Evolutionary conservation across 2,888 invertebrate genomes (phyloP), one percentile per base, ranked within the genome.

Genomic region (Napeogenes inachia): DNA sequence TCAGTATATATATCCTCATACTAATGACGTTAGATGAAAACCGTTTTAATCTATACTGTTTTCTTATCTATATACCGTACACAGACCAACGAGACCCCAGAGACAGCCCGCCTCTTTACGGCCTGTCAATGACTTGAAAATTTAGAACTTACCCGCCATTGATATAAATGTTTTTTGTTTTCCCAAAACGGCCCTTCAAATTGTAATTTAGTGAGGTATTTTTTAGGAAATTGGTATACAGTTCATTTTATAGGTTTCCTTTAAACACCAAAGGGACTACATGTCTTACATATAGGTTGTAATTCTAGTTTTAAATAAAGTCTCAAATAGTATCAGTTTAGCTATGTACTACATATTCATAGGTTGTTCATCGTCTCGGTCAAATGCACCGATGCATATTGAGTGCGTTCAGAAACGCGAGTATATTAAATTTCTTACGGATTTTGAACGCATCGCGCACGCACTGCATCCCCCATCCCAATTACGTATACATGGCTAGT

Each of bases 131-230:
- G 90, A 87, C 85, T 89, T 85, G 84, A 85, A 84, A 89, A 90
- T 90, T 89, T 89, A 88, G 87, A 89, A 85, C 87, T 83, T 81
- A 71, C 79, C 80, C 78, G 73, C 90, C 89, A 89, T 90, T 90
- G 89, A 89, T 88, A 90, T 89, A 88, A 90, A 90, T 90, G 90
- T 90, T 90, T 89, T 89, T 89, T 89, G 89, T 89, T 89, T 81
- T 85, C 90, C 89, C 89, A 84, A 85, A 87, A 85, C 87, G 82
- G 79, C 85, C 82, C 80, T 85, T 83, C 79, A 80, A 84, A 89
- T 88, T 85, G 90, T 89, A 85, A 89, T 89, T 89, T 90, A 90
- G 82, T 85, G 79, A 59, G 63, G 62, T 65, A 58, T 64, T 66
- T 63, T 61, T 62, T 68, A 62, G 59, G 63, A 59, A 63, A 61